Percentiles rank a stretch among this genome's conserved stretches.
These are phyloP conservation scores for Agriopis leucophaearia DNA, from an alignment of 2,888 invertebrate genomes.

Conservation along the genomic window DNA sequence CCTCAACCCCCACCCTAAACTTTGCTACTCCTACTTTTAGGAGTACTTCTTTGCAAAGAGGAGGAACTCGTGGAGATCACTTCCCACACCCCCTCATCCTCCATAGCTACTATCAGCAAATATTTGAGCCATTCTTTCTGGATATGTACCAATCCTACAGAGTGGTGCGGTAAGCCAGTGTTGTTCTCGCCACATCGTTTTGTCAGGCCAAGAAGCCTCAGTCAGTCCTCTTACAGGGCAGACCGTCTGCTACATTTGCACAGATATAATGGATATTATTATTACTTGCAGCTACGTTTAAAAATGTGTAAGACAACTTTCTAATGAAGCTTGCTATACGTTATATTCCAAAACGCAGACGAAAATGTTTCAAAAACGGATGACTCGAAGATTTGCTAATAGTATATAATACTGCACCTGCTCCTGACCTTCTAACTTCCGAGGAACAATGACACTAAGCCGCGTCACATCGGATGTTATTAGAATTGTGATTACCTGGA, in stretches of 20 bases:
- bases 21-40: neutral
- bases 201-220: neutral
- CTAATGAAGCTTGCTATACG: neutral
- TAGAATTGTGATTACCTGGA: neutral
- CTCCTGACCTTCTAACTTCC: neutral
- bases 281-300: too few species aligned
- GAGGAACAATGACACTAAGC: constrained; percentile 3
- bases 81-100: neutral
- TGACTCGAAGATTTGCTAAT: constrained; percentile 2
- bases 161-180: neutral
- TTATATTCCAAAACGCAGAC: neutral
- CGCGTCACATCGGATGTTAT: neutral
- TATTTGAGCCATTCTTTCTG: neutral
- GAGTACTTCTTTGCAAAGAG: neutral
- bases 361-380: neutral
- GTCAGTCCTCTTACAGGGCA: neutral
- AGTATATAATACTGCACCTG: neutral
- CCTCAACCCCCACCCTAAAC: neutral
- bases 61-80: neutral
- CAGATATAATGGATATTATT: too few species aligned
- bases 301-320: neutral
- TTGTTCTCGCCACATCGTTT: neutral
- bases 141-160: neutral
- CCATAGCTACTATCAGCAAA: constrained; percentile 4
- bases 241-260: neutral